phyloP scores from a whole-genome alignment of 2,113 vertebrate genomes.

The Megaceryle maxima region DNA sequence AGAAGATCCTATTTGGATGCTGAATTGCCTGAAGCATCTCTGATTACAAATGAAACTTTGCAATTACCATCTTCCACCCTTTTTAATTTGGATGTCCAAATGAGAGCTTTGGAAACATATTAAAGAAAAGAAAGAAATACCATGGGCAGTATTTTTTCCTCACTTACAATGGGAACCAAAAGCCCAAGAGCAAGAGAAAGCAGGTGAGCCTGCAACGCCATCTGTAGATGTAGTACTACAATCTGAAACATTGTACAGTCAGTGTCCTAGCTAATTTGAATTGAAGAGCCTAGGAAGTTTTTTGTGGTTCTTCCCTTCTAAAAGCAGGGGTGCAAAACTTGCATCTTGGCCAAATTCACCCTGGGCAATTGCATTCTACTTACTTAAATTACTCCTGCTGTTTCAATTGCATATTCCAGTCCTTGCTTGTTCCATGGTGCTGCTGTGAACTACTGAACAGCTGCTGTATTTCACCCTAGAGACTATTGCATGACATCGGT shows the following conservation, averaged over 20 bases:
- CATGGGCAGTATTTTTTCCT: background rate
- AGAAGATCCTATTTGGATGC: background rate
- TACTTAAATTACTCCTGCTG: background rate
- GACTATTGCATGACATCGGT: background rate
- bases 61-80: background rate
- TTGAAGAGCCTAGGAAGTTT: background rate
- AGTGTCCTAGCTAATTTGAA: background rate
- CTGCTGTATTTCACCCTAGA: conserved; percentile 6
- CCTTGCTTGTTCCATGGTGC: background rate
- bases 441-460: background rate
- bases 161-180: background rate
- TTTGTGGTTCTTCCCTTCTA: background rate
- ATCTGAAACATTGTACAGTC: background rate
- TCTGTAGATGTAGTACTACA: background rate
- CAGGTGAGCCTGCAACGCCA: background rate
- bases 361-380: background rate
- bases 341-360: background rate
- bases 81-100: background rate
- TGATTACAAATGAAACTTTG: background rate
- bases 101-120: background rate
- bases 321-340: background rate
- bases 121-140: background rate
- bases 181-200: background rate
- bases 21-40: background rate
- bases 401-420: background rate